These are phyloP conservation scores for Platyscapa corneri DNA, from an alignment of 1,140 invertebrate genomes.

Conservation along the genomic window DNA sequence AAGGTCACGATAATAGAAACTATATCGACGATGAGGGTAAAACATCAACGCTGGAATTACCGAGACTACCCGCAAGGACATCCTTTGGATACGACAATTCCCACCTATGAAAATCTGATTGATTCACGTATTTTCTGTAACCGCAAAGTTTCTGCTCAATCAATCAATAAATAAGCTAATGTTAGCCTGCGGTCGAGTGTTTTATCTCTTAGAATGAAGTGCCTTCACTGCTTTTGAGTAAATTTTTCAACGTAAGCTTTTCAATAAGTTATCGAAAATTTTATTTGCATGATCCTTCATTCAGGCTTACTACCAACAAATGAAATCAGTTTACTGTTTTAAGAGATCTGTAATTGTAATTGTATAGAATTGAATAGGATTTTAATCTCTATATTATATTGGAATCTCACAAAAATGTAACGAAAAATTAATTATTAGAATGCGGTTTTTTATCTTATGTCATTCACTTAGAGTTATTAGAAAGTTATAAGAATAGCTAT, in stretches of 20 bases:
- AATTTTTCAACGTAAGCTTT: background rate
- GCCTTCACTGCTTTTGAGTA: background rate
- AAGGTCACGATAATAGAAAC: constrained; percentile 73
- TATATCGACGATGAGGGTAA: constrained; percentile 74
- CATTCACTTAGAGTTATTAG: background rate
- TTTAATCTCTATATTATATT: background rate
- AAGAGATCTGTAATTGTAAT: background rate
- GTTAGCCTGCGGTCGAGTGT: background rate
- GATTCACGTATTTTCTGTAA: background rate
- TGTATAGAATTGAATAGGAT: background rate
- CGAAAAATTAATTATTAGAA: no score
- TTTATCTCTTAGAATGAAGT: background rate
- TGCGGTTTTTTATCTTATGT: no score
- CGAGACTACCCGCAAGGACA: constrained; percentile 62
- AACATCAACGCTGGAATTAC: constrained; percentile 64
- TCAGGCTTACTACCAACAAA: no score
- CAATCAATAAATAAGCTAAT: background rate
- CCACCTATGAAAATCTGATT: constrained; percentile 17
- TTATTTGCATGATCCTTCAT: no score
- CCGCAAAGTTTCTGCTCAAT: background rate
- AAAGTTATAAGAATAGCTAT: background rate
- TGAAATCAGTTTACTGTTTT: background rate
- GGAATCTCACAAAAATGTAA: background rate
- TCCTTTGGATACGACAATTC: constrained; percentile 56
- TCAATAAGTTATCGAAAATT: background rate